A percentile compares a stretch with the other conserved stretches of the same genome.
These are phyloP conservation scores for Amazona guildingii DNA, from an alignment of 2,113 vertebrate species.

Conservation along the genomic window DNA sequence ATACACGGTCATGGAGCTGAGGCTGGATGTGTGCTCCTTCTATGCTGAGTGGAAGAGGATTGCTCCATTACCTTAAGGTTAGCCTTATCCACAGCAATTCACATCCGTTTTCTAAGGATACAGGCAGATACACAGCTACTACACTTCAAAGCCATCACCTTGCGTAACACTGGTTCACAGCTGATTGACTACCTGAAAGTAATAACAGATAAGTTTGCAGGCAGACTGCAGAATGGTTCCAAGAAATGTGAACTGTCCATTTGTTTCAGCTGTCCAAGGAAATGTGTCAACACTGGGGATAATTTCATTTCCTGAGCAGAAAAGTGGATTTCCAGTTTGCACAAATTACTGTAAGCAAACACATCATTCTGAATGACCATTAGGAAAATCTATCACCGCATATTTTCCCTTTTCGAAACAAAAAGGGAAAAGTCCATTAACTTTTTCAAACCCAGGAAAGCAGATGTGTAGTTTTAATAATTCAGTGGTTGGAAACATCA, in stretches of 20 bases:
- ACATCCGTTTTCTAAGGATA: neutral
- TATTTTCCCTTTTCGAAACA: slow-evolving; percentile 1
- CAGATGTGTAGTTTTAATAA: neutral
- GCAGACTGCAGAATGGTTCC: neutral
- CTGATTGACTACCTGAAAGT: slow-evolving; percentile 2
- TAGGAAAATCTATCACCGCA: neutral
- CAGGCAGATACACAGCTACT: neutral
- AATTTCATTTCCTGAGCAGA: neutral
- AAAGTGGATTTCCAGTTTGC: slow-evolving; percentile 34
- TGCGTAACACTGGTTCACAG: neutral
- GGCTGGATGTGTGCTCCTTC: neutral
- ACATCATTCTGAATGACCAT: neutral
- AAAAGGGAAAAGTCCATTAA: neutral
- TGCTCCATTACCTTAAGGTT: neutral
- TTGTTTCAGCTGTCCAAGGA: slow-evolving; percentile 1
- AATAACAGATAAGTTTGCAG: neutral
- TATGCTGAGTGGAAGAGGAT: neutral
- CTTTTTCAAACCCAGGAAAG: neutral
- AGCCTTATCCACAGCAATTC: neutral
- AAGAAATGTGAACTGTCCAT: neutral
- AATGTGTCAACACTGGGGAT: neutral
- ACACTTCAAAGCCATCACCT: neutral
- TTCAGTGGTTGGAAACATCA: neutral
- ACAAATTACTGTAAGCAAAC: slow-evolving; percentile 30
- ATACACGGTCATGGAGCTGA: neutral